Percentiles rank a stretch among this genome's conserved stretches.
Conservation (phyloP, 2,113 vertebrate species). For the Sisor rabdophorus region DNA sequence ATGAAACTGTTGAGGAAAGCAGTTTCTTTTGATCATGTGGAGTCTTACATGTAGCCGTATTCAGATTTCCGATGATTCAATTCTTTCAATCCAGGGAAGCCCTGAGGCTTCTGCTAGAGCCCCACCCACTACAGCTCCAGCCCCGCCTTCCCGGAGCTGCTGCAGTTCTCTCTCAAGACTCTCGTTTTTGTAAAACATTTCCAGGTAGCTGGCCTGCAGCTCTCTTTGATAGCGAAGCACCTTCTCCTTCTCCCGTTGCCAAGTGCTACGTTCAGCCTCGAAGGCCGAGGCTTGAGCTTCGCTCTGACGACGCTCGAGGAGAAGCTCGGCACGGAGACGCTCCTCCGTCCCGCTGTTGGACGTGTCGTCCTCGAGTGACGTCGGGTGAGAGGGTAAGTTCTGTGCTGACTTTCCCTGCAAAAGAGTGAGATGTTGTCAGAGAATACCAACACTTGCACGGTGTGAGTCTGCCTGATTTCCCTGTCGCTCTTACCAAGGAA, state of each 20-base stretch:
- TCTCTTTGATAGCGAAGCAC: slow-evolving; percentile 78
- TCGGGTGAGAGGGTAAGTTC: slow-evolving; percentile 37
- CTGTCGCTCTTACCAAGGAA: slow-evolving; percentile 2
- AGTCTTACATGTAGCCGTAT: slow-evolving; percentile 6
- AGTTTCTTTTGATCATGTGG: background rate
- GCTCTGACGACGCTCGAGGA: slow-evolving; percentile 86
- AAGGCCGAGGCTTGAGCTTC: slow-evolving; percentile 86
- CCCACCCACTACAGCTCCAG: slow-evolving; percentile 57
- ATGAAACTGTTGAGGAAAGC: too few species aligned
- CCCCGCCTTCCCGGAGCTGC: slow-evolving; percentile 63
- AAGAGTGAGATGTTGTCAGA: background rate
- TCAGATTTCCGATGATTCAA: slow-evolving; percentile 96
- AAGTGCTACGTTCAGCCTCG: slow-evolving; percentile 85
- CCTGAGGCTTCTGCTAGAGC: slow-evolving; percentile 56
- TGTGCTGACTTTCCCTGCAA: slow-evolving; percentile 14
- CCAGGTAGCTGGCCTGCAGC: slow-evolving; percentile 93
- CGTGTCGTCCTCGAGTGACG: slow-evolving; percentile 55
- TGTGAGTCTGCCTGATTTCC: background rate
- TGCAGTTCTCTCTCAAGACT: slow-evolving; percentile 79
- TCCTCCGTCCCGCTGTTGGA: slow-evolving; percentile 67
- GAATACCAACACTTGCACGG: background rate
- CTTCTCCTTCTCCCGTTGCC: slow-evolving; percentile 90
- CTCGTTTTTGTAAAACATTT: slow-evolving; percentile 91
- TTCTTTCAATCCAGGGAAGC: slow-evolving; percentile 85
- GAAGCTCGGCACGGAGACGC: slow-evolving; percentile 85